These are phyloP conservation scores for Prionailurus bengalensis DNA, from an alignment of 2,113 vertebrate genomes.

Conservation along the genomic window DNA sequence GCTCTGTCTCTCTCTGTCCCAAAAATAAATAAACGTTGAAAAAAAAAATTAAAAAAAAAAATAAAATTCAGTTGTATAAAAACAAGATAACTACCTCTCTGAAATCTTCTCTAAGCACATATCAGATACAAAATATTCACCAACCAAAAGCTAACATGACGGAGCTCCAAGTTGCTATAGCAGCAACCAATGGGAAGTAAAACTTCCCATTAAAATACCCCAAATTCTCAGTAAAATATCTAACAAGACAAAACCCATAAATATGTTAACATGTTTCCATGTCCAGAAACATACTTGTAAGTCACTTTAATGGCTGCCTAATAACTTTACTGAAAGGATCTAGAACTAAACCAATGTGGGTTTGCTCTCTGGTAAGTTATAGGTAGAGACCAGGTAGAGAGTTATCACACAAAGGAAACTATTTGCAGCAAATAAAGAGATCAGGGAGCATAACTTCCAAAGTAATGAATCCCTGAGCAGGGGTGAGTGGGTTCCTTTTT, in stretches of 20 bases:
- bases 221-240: not conserved
- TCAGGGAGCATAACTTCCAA: not conserved
- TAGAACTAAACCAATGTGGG: not conserved
- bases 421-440: not conserved
- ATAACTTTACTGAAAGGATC: not conserved
- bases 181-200: not conserved
- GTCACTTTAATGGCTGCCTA: not conserved
- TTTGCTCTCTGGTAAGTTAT: not conserved
- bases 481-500: not conserved
- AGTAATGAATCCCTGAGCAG: not conserved
- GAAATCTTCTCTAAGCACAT: not conserved
- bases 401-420: not conserved
- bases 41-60: no score
- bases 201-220: not conserved
- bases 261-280: not conserved
- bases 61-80: not conserved
- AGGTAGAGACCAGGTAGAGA: not conserved
- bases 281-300: not conserved
- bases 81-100: not conserved
- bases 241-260: not conserved
- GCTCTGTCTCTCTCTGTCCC: no score
- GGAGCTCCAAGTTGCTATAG: not conserved
- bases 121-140: conserved; percentile 4
- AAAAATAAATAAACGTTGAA: no score
- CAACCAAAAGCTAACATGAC: not conserved